Evolutionary conservation across 1,140 invertebrate species (phyloP).

Genomic region (Hyphantria cunea): DNA sequence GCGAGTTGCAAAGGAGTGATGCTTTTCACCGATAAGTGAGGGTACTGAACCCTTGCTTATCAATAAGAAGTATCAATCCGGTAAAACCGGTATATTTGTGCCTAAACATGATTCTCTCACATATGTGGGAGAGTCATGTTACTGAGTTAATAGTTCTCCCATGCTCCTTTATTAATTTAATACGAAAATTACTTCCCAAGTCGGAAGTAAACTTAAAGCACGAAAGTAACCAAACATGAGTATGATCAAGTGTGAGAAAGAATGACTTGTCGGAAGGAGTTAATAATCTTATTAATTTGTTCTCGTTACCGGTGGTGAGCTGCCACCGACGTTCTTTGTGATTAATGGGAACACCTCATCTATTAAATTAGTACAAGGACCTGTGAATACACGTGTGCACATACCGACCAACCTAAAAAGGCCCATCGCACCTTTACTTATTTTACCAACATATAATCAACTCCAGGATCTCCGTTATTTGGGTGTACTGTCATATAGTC

Average conservation of each 20-base stretch:
- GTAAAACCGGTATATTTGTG: no score
- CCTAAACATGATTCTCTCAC: no score
- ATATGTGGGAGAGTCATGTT: no score
- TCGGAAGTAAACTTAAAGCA: no score
- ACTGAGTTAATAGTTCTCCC: no score
- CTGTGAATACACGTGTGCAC: slow-evolving; percentile 65
- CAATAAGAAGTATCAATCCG: no score
- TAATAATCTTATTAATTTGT: slow-evolving; percentile 80
- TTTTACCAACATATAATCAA: not conserved
- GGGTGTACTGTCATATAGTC: slow-evolving; percentile 51
- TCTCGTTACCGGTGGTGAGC: slow-evolving; percentile 62
- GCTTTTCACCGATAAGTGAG: no score
- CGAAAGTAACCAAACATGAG: no score
- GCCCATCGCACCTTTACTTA: slow-evolving; percentile 35
- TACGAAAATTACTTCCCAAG: no score
- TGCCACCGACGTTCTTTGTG: slow-evolving; percentile 78
- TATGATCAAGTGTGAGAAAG: slow-evolving; percentile 40
- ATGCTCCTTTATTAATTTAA: no score
- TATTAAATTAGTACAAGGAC: slow-evolving; percentile 78
- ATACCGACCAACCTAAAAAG: slow-evolving; percentile 52
- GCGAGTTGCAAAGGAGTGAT: no score
- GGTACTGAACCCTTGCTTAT: no score
- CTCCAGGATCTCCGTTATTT: slow-evolving; percentile 40
- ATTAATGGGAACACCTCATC: slow-evolving; percentile 80
- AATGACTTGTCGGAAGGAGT: slow-evolving; percentile 78